Conservation (phyloP, 2,888 invertebrate species). For the Cheilosia soror region DNA sequence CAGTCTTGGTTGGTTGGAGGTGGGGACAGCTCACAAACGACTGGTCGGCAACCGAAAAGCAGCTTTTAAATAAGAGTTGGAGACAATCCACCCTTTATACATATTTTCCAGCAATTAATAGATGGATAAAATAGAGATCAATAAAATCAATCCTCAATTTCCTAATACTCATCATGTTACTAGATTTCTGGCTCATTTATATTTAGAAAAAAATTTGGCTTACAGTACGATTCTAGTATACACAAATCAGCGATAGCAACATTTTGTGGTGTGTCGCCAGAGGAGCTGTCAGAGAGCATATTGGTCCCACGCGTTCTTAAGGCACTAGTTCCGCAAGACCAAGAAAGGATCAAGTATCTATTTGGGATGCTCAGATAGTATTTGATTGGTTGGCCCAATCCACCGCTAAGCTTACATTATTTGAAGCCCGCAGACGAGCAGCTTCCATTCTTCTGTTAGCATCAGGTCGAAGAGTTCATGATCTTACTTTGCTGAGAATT, state of each 20-base stretch:
- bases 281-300: constrained; percentile 18
- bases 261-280: constrained; percentile 24
- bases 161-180: constrained; percentile 18
- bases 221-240: constrained; percentile 39
- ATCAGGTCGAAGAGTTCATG: constrained; percentile 37
- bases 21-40: constrained; percentile 23
- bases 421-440: constrained; percentile 23
- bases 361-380: constrained; percentile 45
- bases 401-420: constrained; percentile 10
- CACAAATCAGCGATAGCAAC: constrained; percentile 31
- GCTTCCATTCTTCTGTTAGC: constrained; percentile 27
- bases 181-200: constrained; percentile 40
- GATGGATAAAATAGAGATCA: constrained; percentile 24
- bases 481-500: constrained; percentile 26
- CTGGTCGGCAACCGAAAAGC: constrained; percentile 32
- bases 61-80: constrained; percentile 46
- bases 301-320: constrained; percentile 32
- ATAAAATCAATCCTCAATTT: constrained; percentile 7
- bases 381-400: constrained; percentile 39
- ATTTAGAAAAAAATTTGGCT: constrained; percentile 26
- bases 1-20: constrained; percentile 54
- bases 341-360: constrained; percentile 20
- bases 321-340: constrained; percentile 26
- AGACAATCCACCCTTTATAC: constrained; percentile 34
- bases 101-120: constrained; percentile 40